Percentiles rank a stretch among this genome's conserved stretches.
phyloP scores from a whole-genome alignment of 2,113 vertebrate species.

The Varanus komodoensis region DNA sequence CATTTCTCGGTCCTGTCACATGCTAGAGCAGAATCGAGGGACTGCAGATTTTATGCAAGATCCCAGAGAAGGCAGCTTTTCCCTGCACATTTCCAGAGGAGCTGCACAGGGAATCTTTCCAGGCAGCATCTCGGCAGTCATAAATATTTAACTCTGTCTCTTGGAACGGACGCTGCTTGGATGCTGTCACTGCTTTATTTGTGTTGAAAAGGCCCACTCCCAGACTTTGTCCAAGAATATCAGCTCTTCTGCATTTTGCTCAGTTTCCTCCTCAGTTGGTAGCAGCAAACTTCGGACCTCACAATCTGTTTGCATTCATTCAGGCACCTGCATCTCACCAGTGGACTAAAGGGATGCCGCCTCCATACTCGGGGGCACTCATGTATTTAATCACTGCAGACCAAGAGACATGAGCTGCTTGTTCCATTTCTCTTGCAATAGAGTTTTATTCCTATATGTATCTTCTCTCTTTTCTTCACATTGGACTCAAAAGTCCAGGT shows the following conservation, averaged over 20 bases:
- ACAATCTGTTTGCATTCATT: too few relatives aligned
- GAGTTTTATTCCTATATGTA: background rate
- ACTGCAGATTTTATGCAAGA: background rate
- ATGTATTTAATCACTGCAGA: background rate
- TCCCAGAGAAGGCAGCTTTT: background rate
- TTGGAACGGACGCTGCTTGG: slow-evolving; percentile 13
- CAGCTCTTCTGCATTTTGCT: background rate
- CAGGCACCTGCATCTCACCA: background rate
- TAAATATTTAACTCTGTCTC: slow-evolving; percentile 36
- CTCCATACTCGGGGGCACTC: background rate
- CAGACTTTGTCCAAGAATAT: background rate
- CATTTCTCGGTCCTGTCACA: background rate
- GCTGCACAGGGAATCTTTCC: background rate
- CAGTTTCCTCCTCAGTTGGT: background rate
- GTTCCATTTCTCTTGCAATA: background rate
- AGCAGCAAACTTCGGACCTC: background rate
- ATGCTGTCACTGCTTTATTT: slow-evolving; percentile 19
- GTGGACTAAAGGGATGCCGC: background rate
- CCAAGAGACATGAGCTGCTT: background rate
- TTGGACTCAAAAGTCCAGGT: background rate
- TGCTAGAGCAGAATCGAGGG: background rate
- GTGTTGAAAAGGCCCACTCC: background rate
- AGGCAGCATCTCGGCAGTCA: slow-evolving; percentile 14
- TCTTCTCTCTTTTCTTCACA: background rate
- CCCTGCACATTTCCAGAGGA: background rate